phyloP scores from a whole-genome alignment of 2,113 vertebrate genomes.

The Microcebus ravelobensis region DNA sequence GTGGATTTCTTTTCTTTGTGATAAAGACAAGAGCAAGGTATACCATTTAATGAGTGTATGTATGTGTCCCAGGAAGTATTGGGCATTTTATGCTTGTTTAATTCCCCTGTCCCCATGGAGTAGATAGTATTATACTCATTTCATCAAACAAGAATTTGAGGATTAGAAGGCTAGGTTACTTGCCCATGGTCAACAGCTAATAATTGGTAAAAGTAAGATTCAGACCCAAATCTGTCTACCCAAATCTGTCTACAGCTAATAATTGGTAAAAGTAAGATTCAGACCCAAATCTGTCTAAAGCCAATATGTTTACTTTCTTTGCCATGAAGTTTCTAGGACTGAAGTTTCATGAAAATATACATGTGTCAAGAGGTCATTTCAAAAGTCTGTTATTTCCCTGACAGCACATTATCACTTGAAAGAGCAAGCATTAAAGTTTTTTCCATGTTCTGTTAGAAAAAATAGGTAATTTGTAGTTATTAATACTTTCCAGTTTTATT shows the following conservation, averaged over 20 bases:
- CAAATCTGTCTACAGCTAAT: background rate
- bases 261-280: conserved; percentile 20
- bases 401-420: background rate
- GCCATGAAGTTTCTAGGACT: background rate
- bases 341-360: conserved; percentile 41
- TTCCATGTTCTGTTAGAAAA: background rate
- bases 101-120: background rate
- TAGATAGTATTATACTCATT: background rate
- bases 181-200: background rate
- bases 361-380: background rate
- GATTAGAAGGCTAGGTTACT: background rate
- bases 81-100: background rate
- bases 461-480: background rate
- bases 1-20: background rate
- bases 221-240: background rate
- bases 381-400: conserved; percentile 4
- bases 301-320: background rate
- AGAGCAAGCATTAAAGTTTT: background rate
- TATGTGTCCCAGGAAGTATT: background rate
- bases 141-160: conserved; percentile 26
- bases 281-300: background rate
- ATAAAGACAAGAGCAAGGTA: background rate
- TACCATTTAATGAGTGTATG: background rate
- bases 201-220: conserved; percentile 26
- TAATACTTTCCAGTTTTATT: conserved; percentile 19